Evolutionary conservation across 2,797 vertebrate species (phyloP), one percentile per base, ranked within the genome.

Genomic region (Mionectes olivaceus): DNA sequence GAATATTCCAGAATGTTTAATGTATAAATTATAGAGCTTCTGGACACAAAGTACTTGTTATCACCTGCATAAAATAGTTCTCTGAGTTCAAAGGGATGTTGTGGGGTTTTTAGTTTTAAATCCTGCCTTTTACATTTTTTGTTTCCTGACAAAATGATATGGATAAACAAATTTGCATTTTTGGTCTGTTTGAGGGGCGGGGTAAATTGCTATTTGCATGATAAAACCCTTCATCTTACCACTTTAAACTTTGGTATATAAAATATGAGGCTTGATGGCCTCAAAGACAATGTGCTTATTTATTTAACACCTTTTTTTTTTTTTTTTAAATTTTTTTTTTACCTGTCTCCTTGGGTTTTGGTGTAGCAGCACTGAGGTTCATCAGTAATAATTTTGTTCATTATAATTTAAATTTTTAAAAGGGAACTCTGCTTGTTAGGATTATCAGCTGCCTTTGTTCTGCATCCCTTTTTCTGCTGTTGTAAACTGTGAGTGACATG

Each of bases 381-480:
- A 53, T 46, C 55, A 55, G 32, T 25, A 67, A 47, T 65, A 33
- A 65, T 61, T 85, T 30, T 7, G 4, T 50, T 82, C 28, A 6
- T 30, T 59, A 21, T 52, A 0, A 4, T 57, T 55, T 82, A 7
- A 63, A n/a, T 61, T 50, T 86, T 5, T 60, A n/a, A 79, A 73
- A 32, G 4, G 5, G 55, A 49, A 17, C 50, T 70, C 32, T 43
- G 6, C 0, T 0, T 52, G 28, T 76, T 69, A 7, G 2, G 19
- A 12, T 43, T 75, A 21, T 86, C 46, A 47, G 43, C 35, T 61
- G 69, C 13, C 23, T 61, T 3, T 1, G 1, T 55, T 78, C 50
- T 59, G 19, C 6, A 5, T 70, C 41, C 77, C 32, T 27, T 70
- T 90, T 93, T 74, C 35, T 74, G 41, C 67, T 67, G 6, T 53